Conservation (phyloP, 2,113 vertebrate genomes). For the Illadopsis cleaveri region DNA sequence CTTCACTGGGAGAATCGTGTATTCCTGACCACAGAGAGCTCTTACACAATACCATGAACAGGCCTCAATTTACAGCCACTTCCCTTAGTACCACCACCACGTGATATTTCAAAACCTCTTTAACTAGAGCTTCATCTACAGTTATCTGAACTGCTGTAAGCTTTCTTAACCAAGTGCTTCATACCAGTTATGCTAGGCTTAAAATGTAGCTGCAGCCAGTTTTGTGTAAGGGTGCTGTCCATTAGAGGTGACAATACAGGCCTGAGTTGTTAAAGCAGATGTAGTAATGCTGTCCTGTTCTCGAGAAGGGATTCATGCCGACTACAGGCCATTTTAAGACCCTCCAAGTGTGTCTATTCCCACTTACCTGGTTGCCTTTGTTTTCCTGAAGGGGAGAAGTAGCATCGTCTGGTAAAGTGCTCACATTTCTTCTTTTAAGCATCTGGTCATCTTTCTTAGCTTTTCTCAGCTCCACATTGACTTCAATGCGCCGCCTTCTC, state of each 20-base stretch:
- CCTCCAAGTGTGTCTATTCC: rapidly evolving
- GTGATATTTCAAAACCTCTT: background rate
- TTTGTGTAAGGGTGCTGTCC: background rate
- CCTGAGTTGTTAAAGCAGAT: rapidly evolving
- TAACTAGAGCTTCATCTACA: background rate
- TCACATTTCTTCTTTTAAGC: slow-evolving; percentile 89
- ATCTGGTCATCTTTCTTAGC: slow-evolving; percentile 94
- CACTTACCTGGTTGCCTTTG: slow-evolving; percentile 80
- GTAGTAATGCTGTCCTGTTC: rapidly evolving
- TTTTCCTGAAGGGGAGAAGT: slow-evolving; percentile 96
- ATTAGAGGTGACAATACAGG: background rate
- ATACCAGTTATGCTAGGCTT: background rate
- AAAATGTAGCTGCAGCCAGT: background rate
- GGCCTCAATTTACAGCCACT: background rate
- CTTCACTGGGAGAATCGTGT: background rate
- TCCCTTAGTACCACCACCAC: background rate
- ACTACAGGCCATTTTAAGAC: background rate
- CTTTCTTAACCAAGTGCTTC: background rate
- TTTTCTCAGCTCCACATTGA: slow-evolving; percentile 90
- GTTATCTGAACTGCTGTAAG: background rate
- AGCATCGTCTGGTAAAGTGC: slow-evolving; percentile 83
- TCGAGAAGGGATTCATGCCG: too few species aligned
- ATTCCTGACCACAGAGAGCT: background rate
- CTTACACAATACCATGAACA: rapidly evolving
- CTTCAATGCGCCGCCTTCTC: slow-evolving; percentile 85